These are phyloP conservation scores for Cryptomyrus ogoouensis DNA, from an alignment of 2,113 vertebrate genomes.

Conservation along the genomic window DNA sequence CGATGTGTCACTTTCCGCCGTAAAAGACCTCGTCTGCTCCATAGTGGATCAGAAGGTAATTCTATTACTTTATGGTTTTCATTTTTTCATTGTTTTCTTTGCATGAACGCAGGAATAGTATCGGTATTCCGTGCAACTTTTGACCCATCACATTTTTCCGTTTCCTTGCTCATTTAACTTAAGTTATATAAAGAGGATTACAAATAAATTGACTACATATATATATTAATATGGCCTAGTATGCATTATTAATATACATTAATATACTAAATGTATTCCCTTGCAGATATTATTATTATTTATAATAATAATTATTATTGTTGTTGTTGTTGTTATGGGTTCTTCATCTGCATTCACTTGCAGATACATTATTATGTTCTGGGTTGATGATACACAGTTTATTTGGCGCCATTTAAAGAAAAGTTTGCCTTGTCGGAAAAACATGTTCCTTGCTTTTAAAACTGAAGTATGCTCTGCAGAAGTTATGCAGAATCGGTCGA, in stretches of 20 bases:
- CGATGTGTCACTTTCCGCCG: conserved; percentile 83
- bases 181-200: not conserved
- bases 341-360: not conserved
- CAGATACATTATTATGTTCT: not conserved
- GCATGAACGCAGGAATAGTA: not conserved
- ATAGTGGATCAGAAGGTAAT: conserved; percentile 97
- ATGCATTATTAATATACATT: not conserved
- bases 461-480: not conserved
- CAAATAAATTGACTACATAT: not conserved
- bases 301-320: not conserved
- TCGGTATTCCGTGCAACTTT: not conserved
- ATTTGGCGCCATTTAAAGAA: not conserved
- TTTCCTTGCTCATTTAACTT: not conserved
- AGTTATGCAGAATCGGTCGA: not conserved
- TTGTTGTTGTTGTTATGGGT: not conserved
- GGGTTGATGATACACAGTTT: not conserved
- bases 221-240: not conserved
- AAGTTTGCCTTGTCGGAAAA: not conserved
- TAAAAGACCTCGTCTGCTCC: conserved; percentile 93
- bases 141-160: not conserved
- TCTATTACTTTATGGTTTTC: not conserved
- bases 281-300: not conserved
- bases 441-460: not conserved
- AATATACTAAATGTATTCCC: not conserved
- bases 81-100: not conserved